Evolutionary conservation across 2,797 vertebrate genomes (phyloP), one percentile per base, ranked within the genome.

Genomic region (Myoxocephalus aenaeus): DNA sequence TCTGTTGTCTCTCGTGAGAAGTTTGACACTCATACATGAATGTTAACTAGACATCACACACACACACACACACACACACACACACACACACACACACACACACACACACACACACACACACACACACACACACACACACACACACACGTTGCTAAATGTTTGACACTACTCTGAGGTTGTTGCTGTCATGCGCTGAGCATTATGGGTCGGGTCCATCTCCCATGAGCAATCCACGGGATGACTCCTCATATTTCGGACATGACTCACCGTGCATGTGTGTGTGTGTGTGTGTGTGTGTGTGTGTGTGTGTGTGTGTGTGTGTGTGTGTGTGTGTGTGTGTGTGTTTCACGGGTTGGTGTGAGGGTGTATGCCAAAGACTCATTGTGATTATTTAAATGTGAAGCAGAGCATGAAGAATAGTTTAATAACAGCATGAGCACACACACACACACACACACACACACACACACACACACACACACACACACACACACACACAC

Each of bases 221-320:
- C 66, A 75, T 29, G 78, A 74, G 62, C 1, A 27, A 68, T 34
- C 50, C 44, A 51, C 20, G 13, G 17, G 7, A 83, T 65, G 76
- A 79, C 77, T 72, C 65, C 64, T 82, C 86, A 82, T 79, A 70
- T 71, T 86, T 88, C 65, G 65, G 17, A 27, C 65, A 59, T 90
- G 78, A 90, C 58, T 90, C 87, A 87, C 69, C 20, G 10, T 9
- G n/a, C 1, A 10, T 34, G 34, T 46, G 42, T 65, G 65, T 74
- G 46, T 70, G 32, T 56, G 38, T 22, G 56, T 53, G 59, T 75
- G 73, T 75, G 5, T 64, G 53, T 56, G 65, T 58, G 65, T 54
- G 56, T 64, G 66, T 65, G 4, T 32, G 4, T 32, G 32, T 32
- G 32, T 32, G 32, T 32, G 32, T 32, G 54, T 34, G 22, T 61